A percentile compares a stretch with the other conserved stretches of the same genome.
Evolutionary conservation across 1,140 invertebrate genomes (phyloP).

Genomic region (Harpegnathos saltator): DNA sequence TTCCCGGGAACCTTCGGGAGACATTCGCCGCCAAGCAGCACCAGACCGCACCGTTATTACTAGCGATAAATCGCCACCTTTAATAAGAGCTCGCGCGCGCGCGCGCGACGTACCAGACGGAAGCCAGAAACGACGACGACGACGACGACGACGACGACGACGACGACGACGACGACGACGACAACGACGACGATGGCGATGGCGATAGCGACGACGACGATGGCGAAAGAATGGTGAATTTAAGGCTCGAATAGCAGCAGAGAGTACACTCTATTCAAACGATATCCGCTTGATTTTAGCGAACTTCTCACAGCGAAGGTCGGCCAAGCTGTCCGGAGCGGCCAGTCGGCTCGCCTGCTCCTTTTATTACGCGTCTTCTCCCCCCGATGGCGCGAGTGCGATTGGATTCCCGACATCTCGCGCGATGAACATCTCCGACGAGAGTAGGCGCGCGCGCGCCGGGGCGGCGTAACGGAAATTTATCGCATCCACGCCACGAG

Average conservation of each 20-base stretch:
- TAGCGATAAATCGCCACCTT: constrained; percentile 85
- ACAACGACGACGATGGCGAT: constrained; percentile 22
- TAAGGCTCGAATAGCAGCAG: constrained; percentile 19
- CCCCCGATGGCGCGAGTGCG: constrained; percentile 18
- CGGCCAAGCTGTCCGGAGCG: constrained; percentile 2
- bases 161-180: neutral
- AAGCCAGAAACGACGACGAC: constrained; percentile 63
- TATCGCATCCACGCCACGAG: constrained; percentile 49
- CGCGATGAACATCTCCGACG: constrained; percentile 51
- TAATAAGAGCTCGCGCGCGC: constrained; percentile 82
- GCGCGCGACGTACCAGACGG: constrained; percentile 74
- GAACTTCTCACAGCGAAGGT: neutral
- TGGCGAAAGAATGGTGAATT: constrained; percentile 45
- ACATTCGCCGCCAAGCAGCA: constrained; percentile 75
- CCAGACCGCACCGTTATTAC: constrained; percentile 85
- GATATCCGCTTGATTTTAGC: constrained; percentile 54
- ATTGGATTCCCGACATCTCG: constrained; percentile 51
- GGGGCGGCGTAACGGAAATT: constrained; percentile 49
- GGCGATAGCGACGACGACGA: constrained; percentile 1
- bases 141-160: constrained; percentile 16
- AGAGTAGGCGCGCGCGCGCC: constrained; percentile 28
- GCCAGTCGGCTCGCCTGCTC: no score
- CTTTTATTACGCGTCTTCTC: constrained; percentile 31
- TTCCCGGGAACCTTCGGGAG: constrained; percentile 67
- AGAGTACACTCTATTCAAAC: constrained; percentile 55